Conservation (phyloP, 2,888 invertebrate species). For the Girardia tigrina region DNA sequence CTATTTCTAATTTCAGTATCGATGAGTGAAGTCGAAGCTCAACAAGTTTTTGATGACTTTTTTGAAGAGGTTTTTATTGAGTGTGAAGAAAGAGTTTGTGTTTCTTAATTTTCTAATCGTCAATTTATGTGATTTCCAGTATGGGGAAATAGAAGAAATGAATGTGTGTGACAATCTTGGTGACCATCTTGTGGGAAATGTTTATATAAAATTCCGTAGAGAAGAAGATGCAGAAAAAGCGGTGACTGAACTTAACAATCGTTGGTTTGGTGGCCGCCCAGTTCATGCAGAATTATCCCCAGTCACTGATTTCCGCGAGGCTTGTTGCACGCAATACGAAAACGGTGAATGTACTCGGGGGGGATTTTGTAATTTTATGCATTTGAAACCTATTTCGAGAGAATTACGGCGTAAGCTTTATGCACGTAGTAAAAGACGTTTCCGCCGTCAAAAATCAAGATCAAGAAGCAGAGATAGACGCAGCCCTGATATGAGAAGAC, state of each 20-base stretch:
- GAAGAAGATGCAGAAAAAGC: constrained; percentile 97
- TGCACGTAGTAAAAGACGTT: constrained; percentile 41
- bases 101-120: background rate
- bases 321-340: constrained; percentile 96
- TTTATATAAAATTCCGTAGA: constrained; percentile 89
- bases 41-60: constrained; percentile 97
- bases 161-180: constrained; percentile 98
- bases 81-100: constrained; percentile 71
- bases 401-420: constrained; percentile 67
- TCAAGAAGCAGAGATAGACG: constrained; percentile 15
- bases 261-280: constrained; percentile 95
- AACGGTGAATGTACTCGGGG: constrained; percentile 97
- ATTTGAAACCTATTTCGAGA: constrained; percentile 89
- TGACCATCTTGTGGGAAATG: constrained; percentile 94
- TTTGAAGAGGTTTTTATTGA: constrained; percentile 98
- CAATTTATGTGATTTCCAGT: constrained; percentile 52
- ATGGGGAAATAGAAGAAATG: constrained; percentile 99
- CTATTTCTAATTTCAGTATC: constrained; percentile 43
- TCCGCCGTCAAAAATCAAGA: constrained; percentile 1
- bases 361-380: constrained; percentile 99
- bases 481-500: background rate
- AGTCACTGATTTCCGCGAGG: constrained; percentile 96
- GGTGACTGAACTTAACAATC: constrained; percentile 85
- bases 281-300: constrained; percentile 95
- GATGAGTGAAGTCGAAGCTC: constrained; percentile 84